Conservation (phyloP, 2,888 invertebrate species). For the Sthenelais limicola region DNA sequence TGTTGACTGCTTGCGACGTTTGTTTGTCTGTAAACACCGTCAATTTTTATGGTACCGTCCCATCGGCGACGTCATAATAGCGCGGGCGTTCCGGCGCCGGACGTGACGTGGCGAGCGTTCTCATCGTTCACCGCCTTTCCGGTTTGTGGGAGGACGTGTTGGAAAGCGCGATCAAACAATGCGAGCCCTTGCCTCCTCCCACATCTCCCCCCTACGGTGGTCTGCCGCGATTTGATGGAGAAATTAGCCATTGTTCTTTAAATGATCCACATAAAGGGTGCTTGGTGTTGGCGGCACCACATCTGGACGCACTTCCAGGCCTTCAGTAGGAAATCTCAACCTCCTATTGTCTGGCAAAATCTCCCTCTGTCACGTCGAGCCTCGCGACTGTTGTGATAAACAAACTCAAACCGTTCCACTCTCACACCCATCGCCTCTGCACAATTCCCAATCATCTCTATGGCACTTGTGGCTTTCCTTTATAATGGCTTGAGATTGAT, state of each 20-base stretch:
- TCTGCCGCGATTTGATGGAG: background rate
- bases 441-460: background rate
- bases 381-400: background rate
- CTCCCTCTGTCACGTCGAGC: background rate
- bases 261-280: no score
- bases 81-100: slow-evolving; percentile 22
- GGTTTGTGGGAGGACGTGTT: slow-evolving; percentile 26
- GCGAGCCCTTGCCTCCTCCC: slow-evolving; percentile 25
- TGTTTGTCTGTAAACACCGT: slow-evolving; percentile 27
- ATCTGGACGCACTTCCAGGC: background rate
- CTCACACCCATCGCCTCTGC: background rate
- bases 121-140: slow-evolving; percentile 28
- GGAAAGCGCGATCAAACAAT: slow-evolving; percentile 17
- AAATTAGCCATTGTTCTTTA: slow-evolving; percentile 6
- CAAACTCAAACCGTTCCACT: background rate
- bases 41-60: no score
- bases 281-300: background rate
- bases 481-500: slow-evolving; percentile 7
- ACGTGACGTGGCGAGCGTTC: slow-evolving; percentile 24
- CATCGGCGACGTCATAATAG: background rate
- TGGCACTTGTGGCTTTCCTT: background rate
- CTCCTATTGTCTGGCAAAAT: background rate
- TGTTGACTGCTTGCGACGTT: background rate
- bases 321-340: background rate
- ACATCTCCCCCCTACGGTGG: slow-evolving; percentile 1